Evolutionary conservation across 1,140 invertebrate genomes (phyloP), one percentile per base, ranked within the genome.

Genomic region (Nomia melanderi): DNA sequence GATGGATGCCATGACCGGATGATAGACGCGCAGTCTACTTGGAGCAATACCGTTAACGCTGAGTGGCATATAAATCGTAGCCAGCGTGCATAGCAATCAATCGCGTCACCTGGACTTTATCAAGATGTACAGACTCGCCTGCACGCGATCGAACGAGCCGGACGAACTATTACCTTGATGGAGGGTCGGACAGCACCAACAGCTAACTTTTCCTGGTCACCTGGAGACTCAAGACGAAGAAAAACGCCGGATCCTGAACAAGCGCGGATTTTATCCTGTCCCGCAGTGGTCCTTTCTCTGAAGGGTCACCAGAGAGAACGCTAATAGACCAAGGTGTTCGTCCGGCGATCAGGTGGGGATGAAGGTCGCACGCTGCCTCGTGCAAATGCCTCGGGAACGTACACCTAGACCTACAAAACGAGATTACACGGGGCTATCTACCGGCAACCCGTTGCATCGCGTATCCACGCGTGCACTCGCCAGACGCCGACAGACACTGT

Each of bases 341-440:
- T 60, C 29, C 66, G 47, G 27, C 60, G 33, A 8, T 5, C 76
- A 79, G 64, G 86, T 86, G 87, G 88, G 87, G 88, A 86, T 82
- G 88, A 89, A 89, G 88, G 88, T 81, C 88, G 76, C 67, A 57
- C 77, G 31, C 63, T 25, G 67, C 44, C 44, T 74, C 64, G 77
- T 67, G 71, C 62, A 71, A 86, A 81, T 64, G 62, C 65, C 73
- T 79, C 83, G 83, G 60, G 75, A 66, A 64, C n/a, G 54, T 65
- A 79, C 80, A 87, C 86, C 86, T 89, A 88, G 87, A 89, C 87
- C 87, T 87, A 89, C 82, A 86, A 86, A 79, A 79, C 79, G 62
- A 87, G 82, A 77, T 87, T 81, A 82, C 64, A 47, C 69, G 79
- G 31, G n/a, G 69, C 65, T 65, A 76, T 74, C 44, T 77, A 75